phyloP scores from a whole-genome alignment of 2,113 vertebrate genomes.

The Xyrauchen texanus region DNA sequence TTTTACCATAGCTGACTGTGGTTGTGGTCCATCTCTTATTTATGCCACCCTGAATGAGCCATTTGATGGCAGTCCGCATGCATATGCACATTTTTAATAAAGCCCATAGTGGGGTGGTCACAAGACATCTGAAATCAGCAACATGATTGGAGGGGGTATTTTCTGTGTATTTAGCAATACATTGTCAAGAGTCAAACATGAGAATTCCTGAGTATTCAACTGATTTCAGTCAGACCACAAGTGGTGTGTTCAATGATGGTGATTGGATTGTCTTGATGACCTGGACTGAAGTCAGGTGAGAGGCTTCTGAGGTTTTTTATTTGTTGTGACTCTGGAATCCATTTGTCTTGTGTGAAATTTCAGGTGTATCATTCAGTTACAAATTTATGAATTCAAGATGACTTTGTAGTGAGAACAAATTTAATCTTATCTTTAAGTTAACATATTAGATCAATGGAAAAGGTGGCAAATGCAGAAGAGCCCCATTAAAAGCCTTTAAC shows the following conservation, averaged over 20 bases:
- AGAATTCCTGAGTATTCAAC: constrained; percentile 9
- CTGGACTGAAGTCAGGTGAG: not conserved
- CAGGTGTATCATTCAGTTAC: not conserved
- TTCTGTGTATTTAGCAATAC: constrained; percentile 40
- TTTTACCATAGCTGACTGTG: constrained; percentile 59
- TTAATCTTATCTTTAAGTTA: not conserved
- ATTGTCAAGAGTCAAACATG: not conserved
- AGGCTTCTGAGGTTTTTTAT: not conserved
- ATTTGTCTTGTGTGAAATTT: too few species aligned
- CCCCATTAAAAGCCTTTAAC: constrained; percentile 29
- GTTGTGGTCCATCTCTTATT: constrained; percentile 52
- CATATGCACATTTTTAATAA: constrained; percentile 45
- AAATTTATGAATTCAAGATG: not conserved
- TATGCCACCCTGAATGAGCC: constrained; percentile 47
- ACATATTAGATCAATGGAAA: constrained; percentile 41
- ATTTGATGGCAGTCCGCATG: constrained; percentile 49
- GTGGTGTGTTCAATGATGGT: constrained; percentile 28
- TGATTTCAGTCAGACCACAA: constrained; percentile 28
- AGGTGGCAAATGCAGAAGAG: constrained; percentile 15
- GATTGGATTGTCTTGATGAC: not conserved
- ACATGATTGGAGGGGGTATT: constrained; percentile 34
- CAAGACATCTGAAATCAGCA: constrained; percentile 36
- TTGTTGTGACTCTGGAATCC: not conserved
- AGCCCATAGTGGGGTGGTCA: constrained; percentile 32
- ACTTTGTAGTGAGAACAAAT: constrained; percentile 4